phyloP scores from a whole-genome alignment of 1,140 invertebrate genomes.

The Neuroterus valhalla region DNA sequence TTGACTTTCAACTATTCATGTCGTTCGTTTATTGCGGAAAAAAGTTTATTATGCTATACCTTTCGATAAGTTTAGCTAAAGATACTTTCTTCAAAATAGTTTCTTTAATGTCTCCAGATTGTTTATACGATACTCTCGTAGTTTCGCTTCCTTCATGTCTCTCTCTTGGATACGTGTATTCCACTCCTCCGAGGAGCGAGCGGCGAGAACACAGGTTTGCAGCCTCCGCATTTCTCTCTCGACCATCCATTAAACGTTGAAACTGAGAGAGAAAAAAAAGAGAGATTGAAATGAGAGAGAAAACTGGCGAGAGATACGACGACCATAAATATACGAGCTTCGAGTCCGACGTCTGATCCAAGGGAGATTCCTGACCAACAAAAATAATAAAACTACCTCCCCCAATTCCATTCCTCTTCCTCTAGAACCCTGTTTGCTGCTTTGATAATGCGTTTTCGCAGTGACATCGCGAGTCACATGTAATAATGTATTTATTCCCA shows the following conservation, averaged over 20 bases:
- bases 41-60: too few species aligned
- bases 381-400: slow-evolving; percentile 58
- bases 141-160: background rate
- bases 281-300: slow-evolving; percentile 46
- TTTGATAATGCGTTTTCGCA: background rate
- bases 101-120: background rate
- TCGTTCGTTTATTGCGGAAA: too few species aligned
- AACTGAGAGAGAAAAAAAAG: slow-evolving; percentile 52
- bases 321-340: slow-evolving; percentile 72
- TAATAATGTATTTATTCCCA: slow-evolving; percentile 28
- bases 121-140: background rate
- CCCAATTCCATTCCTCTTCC: slow-evolving; percentile 39
- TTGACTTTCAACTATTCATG: too few species aligned
- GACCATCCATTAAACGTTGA: slow-evolving; percentile 71
- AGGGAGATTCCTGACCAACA: slow-evolving; percentile 63
- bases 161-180: slow-evolving; percentile 43
- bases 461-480: slow-evolving; percentile 11
- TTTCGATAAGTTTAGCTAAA: too few species aligned
- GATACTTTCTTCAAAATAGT: too few species aligned
- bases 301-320: slow-evolving; percentile 62
- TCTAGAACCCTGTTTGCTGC: background rate
- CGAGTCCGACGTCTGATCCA: slow-evolving; percentile 67
- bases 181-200: slow-evolving; percentile 46
- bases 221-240: slow-evolving; percentile 63
- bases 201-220: slow-evolving; percentile 72